Base-by-base conservation (phyloP, 2,888 invertebrate species). In the Abrostola tripartita region DNA sequence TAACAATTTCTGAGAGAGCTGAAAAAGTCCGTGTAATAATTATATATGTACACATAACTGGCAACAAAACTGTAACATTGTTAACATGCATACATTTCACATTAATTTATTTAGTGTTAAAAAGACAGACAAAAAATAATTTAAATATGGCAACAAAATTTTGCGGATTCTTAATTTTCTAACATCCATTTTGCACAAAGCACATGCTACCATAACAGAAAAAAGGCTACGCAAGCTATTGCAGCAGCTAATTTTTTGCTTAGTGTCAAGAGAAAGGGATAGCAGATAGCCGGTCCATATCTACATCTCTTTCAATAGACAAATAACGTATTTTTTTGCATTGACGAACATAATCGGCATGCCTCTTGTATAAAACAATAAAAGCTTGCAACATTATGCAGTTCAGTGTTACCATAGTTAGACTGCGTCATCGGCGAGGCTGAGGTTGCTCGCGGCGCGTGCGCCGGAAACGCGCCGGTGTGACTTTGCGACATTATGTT, bases 401-500 rank as follows among this genome's bases (percentile, higher is more conserved):
- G 52, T 61, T 76, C 61, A 65, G 82, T 75, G 85, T 91, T 94
- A 94, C 95, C 95, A 86, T 95, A 92, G 78, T 90, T 90, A 52
- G 95, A 95, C 76, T 92, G 93, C 76, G 95, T 91, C 95, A 95
- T 94, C 79, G 85, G 85, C 78, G 89, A 82, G 42, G 88, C 65
- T 65, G 90, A 63, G 52, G 84, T n/a, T n/a, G 82, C 71, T 36
- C 90, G 89, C 79, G 85, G 87, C 77, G 82, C 68, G 68, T 93
- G 92, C 81, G 90, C 72, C 70, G 93, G 92, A 76, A 94, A 94
- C 79, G 83, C 88, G 36, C 95, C 95, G 76, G 88, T 89, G 91
- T 94, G 91, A 81, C 94, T 94, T 86, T 93, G 92, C 68, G 94
- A 92, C 95, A 95, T 95, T 80, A 91, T 37, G 70, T 94, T 93